Evolutionary conservation across 2,888 invertebrate species (phyloP), one percentile per base, ranked within the genome.

Genomic region (Camponotus fellah): DNA sequence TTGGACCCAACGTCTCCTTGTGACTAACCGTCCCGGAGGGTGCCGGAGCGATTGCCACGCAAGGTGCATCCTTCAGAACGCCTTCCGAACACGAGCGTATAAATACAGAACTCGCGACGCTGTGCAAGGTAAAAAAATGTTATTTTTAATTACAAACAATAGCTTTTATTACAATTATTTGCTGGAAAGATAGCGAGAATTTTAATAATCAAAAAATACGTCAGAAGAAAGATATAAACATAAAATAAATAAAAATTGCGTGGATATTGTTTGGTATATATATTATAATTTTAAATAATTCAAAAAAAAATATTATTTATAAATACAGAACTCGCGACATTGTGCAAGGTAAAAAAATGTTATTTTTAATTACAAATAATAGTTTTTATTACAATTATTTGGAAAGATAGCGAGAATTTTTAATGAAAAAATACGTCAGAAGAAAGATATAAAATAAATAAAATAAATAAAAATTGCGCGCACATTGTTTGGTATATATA

Each of bases 21-120:
- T 93, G 93, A 93, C 93, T 93, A 92, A 91, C 90, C 89, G 93
- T 92, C 43, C 91, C 92, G 82, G 91, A 91, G 80, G 91, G 91
- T 85, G 53, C 17, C 17, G 91, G 90, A 69, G 86, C 87, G 85
- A 85, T 85, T 69, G 84, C 89, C 10, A 69, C 86, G 82, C 89
- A 90, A 82, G 79, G 88, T 83, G 84, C 87, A 86, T 88, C 84
- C 85, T 87, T 90, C 79, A 88, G 92, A 88, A 92, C 89, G 90
- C 90, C 88, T 91, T 92, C 91, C 86, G 92, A 93, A 85, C 92
- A 92, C 85, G 92, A 93, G 84, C 92, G 92, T 89, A 89, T 88
- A 91, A 94, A 93, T 91, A 93, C 94, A 93, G 95, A 95, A 91
- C 94, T 94, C 92, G 94, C 94, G 88, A 94, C 94, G 91, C 93